Evolutionary conservation across 2,113 vertebrate species (phyloP), one percentile per base, ranked within the genome.

Genomic region (Genyomyrus donnyi): DNA sequence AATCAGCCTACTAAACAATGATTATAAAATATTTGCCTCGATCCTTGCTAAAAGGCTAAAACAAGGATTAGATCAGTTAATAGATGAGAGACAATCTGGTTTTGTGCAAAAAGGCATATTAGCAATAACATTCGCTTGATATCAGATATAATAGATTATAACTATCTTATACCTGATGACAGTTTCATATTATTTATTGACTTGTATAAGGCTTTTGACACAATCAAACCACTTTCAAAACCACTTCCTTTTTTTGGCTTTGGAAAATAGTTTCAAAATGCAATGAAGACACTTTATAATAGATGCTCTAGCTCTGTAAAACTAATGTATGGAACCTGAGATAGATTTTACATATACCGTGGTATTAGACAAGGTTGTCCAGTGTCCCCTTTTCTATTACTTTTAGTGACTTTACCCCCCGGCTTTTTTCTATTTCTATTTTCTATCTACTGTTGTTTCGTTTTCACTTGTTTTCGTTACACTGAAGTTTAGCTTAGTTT

Each of bases 31-130:
- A 39, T 88, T 88, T 88, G 87, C 87, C n/a, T 35, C n/a, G 52
- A 56, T 88, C n/a, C 62, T 88, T 56, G 50, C 53, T 53, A 56
- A 58, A 88, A 88, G 87, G 17, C 49, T 88, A 58, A 53, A 88
- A 56, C 27, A 27, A 58, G 49, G 52, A 39, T 27, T 88, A 31
- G 9, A 88, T 19, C 27, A 88, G 4, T 35, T 84, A 42, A 84
- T 84, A 42, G 80, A 84, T 84, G 15, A 56, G 56, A 53, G 3
- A 50, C 49, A 15, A 50, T 50, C 49, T 50, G 11, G 49, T 50
- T 50, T 50, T 50, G 3, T 50, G 49, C 49, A 42, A 19, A 45
- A 21, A 83, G 39, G 0, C 6, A 84, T 84, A 84, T 45, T 42
- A 19, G 80, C n/a, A 84, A 84, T 42, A 84, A 84, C 39, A 84